A percentile compares a stretch with the other conserved stretches of the same genome.
Evolutionary conservation across 2,888 invertebrate species (phyloP).

Genomic region (Himalopsyche anomala): DNA sequence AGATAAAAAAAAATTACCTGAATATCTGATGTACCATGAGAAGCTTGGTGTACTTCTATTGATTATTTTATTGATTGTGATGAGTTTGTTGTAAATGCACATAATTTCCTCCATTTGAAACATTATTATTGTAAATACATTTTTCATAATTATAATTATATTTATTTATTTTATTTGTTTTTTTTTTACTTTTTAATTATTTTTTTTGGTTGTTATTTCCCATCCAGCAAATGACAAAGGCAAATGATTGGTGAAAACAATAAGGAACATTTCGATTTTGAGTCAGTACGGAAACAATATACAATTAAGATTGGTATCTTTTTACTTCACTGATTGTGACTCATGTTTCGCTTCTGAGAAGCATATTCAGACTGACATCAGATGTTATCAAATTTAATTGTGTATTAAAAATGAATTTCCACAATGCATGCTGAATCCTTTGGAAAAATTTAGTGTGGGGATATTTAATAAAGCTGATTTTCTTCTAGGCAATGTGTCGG

Average conservation of each 20-base stretch:
- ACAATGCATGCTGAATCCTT: too few species aligned
- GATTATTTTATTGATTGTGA: conserved; percentile 24
- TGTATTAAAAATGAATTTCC: too few species aligned
- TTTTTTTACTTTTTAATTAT: conserved; percentile 53
- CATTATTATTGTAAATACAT: conserved; percentile 57
- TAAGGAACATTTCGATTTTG: not conserved
- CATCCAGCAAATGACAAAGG: conserved; percentile 57
- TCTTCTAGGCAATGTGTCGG: too few species aligned
- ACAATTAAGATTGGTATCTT: too few species aligned
- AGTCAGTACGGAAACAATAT: not conserved
- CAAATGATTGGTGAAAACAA: conserved; percentile 33
- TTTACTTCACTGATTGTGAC: too few species aligned
- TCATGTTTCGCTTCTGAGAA: too few species aligned
- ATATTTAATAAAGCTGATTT: too few species aligned
- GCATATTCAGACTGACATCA: too few species aligned
- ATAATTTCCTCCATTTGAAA: conserved; percentile 27
- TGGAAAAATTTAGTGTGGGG: too few species aligned
- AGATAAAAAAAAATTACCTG: not conserved
- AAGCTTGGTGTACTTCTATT: not conserved
- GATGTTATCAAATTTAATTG: too few species aligned
- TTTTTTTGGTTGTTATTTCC: conserved; percentile 47
- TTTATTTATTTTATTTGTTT: conserved; percentile 60
- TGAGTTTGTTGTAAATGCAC: conserved; percentile 42
- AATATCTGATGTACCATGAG: conserved; percentile 13
- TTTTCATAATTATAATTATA: conserved; percentile 62